Percentiles rank a stretch among this genome's conserved stretches.
These are phyloP conservation scores for Lethenteron reissneri DNA, from an alignment of 2,113 vertebrate species.

Conservation along the genomic window DNA sequence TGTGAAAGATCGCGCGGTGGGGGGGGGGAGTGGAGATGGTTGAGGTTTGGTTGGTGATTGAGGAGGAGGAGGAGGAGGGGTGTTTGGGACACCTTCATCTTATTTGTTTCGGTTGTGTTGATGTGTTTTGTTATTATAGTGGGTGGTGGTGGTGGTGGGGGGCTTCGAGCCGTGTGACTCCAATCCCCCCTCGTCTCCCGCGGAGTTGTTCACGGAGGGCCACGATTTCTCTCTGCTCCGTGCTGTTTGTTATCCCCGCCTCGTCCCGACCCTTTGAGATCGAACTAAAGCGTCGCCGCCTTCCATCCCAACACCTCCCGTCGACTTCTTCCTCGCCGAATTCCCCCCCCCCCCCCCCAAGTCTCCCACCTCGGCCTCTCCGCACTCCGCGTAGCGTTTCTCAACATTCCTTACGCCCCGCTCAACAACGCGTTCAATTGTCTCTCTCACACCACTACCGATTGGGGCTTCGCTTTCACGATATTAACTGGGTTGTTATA, in stretches of 20 bases:
- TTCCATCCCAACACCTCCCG: no score
- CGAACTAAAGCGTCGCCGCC: not conserved
- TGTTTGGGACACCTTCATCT: no score
- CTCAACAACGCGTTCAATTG: no score
- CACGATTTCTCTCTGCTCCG: not conserved
- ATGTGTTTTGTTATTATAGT: no score
- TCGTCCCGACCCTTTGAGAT: fast-evolving
- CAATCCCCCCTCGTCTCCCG: not conserved
- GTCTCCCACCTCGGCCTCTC: not conserved
- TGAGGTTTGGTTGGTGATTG: no score
- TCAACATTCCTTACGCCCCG: not conserved
- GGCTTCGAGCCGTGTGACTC: not conserved
- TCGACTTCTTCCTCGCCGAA: no score
- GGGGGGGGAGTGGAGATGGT: no score
- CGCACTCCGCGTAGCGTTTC: not conserved
- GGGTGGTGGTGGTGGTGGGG: not conserved
- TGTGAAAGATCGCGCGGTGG: no score
- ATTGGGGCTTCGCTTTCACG: not conserved
- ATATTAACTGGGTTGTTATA: no score
- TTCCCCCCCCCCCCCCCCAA: not conserved
- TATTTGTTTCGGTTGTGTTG: no score
- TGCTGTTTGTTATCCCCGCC: not conserved
- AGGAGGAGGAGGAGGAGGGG: no score
- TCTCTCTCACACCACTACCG: not conserved
- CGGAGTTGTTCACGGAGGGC: not conserved